Percentiles rank a stretch among this genome's conserved stretches.
phyloP scores from a whole-genome alignment of 2,888 invertebrate species.

The Hybos culiciformis region DNA sequence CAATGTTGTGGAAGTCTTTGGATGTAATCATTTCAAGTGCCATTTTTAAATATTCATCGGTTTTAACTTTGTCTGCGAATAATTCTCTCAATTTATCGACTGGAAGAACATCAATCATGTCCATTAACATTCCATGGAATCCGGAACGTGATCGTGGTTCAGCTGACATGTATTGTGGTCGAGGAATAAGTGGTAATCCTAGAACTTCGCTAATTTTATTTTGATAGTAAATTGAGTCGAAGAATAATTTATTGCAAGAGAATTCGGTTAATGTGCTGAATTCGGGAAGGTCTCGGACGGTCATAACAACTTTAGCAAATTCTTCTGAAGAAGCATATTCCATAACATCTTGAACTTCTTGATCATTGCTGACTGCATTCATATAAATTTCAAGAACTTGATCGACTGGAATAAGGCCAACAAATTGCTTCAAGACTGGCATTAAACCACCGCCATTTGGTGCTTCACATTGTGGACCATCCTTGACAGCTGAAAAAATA shows the following conservation, averaged over 20 bases:
- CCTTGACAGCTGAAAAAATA: not conserved
- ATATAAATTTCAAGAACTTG: slow-evolving; percentile 5
- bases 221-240: slow-evolving; percentile 8
- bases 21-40: slow-evolving; percentile 8
- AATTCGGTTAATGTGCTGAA: slow-evolving; percentile 2
- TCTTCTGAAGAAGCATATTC: slow-evolving; percentile 7
- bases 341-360: slow-evolving; percentile 4
- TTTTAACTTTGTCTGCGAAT: slow-evolving; percentile 6
- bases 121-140: slow-evolving; percentile 7
- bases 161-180: not conserved
- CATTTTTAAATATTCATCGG: slow-evolving; percentile 9
- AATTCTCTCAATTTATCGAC: slow-evolving; percentile 6
- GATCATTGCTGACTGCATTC: not conserved
- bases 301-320: not conserved
- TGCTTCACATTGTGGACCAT: slow-evolving; percentile 7
- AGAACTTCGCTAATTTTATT: slow-evolving; percentile 6
- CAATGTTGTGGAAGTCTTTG: slow-evolving; percentile 9
- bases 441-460: slow-evolving; percentile 9
- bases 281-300: slow-evolving; percentile 4
- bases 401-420: slow-evolving; percentile 3
- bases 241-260: slow-evolving; percentile 7
- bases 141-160: slow-evolving; percentile 1
- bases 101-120: slow-evolving; percentile 9
- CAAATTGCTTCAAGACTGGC: slow-evolving; percentile 8
- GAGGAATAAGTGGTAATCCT: slow-evolving; percentile 7